Percentiles rank a stretch among this genome's conserved stretches.
These are phyloP conservation scores for Ommatoiulus sabulosus DNA, from an alignment of 2,888 invertebrate species.

Conservation along the genomic window DNA sequence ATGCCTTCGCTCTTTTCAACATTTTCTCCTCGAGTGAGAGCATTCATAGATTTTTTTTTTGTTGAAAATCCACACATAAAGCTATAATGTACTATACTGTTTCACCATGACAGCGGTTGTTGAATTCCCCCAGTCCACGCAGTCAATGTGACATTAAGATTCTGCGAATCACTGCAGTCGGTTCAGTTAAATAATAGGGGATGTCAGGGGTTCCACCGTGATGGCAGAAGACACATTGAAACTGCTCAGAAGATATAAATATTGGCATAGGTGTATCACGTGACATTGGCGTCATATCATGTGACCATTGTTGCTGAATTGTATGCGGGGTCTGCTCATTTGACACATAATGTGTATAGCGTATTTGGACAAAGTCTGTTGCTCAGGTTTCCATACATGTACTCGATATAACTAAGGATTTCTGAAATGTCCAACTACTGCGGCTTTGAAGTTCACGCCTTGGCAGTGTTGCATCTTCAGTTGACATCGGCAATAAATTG, in stretches of 20 bases:
- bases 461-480: neutral
- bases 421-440: too few relatives aligned
- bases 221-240: too few relatives aligned
- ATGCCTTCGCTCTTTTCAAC: neutral
- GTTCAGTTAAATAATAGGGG: neutral
- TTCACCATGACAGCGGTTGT: neutral
- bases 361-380: too few relatives aligned
- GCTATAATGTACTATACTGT: neutral
- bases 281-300: too few relatives aligned
- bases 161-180: neutral
- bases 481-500: neutral
- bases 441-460: too few relatives aligned
- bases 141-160: neutral
- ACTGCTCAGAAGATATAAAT: too few relatives aligned
- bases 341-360: too few relatives aligned
- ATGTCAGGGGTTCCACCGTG: neutral
- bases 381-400: too few relatives aligned
- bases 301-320: too few relatives aligned
- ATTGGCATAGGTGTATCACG: too few relatives aligned
- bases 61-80: neutral
- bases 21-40: neutral
- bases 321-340: too few relatives aligned
- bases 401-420: too few relatives aligned
- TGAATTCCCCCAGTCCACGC: neutral
- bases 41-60: neutral